Evolutionary conservation across 2,888 invertebrate species (phyloP).

Genomic region (Trichogramma dendrolimi): DNA sequence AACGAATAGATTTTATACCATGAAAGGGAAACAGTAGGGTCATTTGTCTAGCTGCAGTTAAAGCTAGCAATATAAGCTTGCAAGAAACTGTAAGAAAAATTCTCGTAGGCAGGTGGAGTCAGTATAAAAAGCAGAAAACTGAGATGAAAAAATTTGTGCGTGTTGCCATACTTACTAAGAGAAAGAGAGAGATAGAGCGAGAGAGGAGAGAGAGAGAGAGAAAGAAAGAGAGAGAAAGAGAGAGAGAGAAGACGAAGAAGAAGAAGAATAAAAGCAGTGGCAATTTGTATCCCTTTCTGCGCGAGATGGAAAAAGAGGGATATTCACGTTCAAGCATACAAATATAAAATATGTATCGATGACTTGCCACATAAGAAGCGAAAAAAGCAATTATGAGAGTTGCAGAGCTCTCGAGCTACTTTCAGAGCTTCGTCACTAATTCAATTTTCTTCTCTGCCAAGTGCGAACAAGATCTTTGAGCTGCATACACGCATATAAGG

Average conservation of each 20-base stretch:
- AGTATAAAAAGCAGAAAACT: no score
- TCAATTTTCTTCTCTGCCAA: slow-evolving; percentile 22
- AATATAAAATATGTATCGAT: slow-evolving; percentile 18
- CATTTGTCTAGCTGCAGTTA: no score
- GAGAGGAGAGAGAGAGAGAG: background rate
- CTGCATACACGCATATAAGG: no score
- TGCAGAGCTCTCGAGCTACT: slow-evolving; percentile 19
- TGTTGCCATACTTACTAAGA: no score
- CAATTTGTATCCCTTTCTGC: slow-evolving; percentile 7
- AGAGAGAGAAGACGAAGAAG: background rate
- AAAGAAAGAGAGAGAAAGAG: background rate
- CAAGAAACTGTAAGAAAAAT: no score
- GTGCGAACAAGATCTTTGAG: no score
- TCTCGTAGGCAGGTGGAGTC: no score
- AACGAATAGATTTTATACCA: no score
- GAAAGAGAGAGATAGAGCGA: background rate
- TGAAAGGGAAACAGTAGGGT: no score
- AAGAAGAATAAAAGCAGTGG: background rate
- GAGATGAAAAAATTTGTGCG: no score
- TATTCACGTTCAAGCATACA: background rate
- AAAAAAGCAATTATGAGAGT: slow-evolving; percentile 29
- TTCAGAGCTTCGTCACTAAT: slow-evolving; percentile 28
- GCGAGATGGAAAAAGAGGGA: slow-evolving; percentile 1
- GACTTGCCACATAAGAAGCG: slow-evolving; percentile 25
- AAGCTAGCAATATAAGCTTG: no score